Base-by-base conservation (phyloP, 2,797 vertebrate genomes). In the Prionace glauca region DNA sequence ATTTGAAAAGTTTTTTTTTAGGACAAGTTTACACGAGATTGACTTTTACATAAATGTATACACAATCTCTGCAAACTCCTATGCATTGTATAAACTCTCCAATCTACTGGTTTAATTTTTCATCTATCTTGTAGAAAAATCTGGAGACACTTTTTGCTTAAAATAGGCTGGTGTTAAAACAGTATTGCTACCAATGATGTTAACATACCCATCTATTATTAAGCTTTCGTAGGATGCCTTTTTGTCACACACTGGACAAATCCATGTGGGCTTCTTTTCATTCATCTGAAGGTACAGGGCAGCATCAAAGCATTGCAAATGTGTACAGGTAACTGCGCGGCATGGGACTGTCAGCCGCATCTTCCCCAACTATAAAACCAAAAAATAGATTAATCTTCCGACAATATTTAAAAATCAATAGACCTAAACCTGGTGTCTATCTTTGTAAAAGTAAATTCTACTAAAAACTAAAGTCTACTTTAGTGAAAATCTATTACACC, bases 221-320 rank as follows among this genome's bases (percentile, higher is more conserved):
- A 99, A 98, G 96, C 98, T 99, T 96, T 99, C 99, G 0, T 99
- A 99, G 24, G 98, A 97, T 96, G 99, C 99, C 96, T 99, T 99
- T 97, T 99, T 99, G 97, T 99, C 99, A 96, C 99, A 99, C 71
- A 99, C 99, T 14, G 99, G 99, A 97, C 99, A 99, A 97, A 99
- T 99, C 99, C 99, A 99, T 18, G 98, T 99, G 65, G 99, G 98
- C 88, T 99, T 99, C 97, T 99, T 99, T 96, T 99, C 99, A 95
- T 99, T 99, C 99, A 99, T 99, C 97, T 99, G 99, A 81, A 99
- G 98, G 97, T 99, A 99, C 94, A 99, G 98, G 81, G 98, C 99
- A 67, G 99, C 99, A 95, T 99, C 99, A 41, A 99, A 99, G 97
- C 99, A 99, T 96, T 99, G 99, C 96, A 99, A 98, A 96, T 99